A percentile compares a stretch with the other conserved stretches of the same genome.
phyloP scores from a whole-genome alignment of 2,888 invertebrate genomes.

The Chloroclystis v-ata region DNA sequence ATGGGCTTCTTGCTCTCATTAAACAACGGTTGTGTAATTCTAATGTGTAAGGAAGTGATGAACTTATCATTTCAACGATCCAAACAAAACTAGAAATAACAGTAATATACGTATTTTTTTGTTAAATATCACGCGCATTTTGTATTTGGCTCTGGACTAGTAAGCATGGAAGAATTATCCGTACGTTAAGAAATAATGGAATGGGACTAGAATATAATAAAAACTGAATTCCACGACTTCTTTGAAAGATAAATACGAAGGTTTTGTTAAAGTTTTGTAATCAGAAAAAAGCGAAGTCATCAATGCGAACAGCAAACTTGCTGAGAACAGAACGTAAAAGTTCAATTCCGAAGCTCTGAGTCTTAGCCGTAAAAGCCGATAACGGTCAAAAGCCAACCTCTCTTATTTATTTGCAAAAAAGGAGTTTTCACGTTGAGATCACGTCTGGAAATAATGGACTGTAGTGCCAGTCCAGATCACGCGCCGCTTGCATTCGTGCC shows the following conservation, averaged over 20 bases:
- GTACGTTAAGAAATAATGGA: too few species aligned
- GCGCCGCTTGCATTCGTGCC: conserved; percentile 12
- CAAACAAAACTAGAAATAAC: conserved; percentile 10
- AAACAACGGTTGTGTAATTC: conserved; percentile 12
- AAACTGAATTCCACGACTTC: too few species aligned
- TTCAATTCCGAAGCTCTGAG: not conserved
- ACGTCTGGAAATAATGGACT: conserved; percentile 5
- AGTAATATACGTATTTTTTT: too few species aligned
- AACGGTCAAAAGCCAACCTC: not conserved
- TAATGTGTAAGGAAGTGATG: conserved; percentile 10
- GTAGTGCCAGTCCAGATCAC: not conserved
- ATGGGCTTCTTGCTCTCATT: conserved; percentile 18
- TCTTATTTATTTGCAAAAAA: not conserved
- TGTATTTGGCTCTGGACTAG: too few species aligned
- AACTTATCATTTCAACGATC: conserved; percentile 2
- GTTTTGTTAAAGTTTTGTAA: too few species aligned
- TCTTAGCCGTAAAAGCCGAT: not conserved
- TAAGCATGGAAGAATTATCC: too few species aligned
- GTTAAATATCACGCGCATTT: too few species aligned
- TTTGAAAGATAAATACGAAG: too few species aligned
- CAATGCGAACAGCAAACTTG: too few species aligned
- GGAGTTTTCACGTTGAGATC: conserved; percentile 6
- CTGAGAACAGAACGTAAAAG: too few species aligned
- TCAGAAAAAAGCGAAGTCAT: too few species aligned
- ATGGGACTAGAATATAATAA: too few species aligned